A percentile compares a stretch with the other conserved stretches of the same genome.
These are phyloP conservation scores for Nasonovia ribisnigri DNA, from an alignment of 2,888 invertebrate genomes.

Conservation along the genomic window DNA sequence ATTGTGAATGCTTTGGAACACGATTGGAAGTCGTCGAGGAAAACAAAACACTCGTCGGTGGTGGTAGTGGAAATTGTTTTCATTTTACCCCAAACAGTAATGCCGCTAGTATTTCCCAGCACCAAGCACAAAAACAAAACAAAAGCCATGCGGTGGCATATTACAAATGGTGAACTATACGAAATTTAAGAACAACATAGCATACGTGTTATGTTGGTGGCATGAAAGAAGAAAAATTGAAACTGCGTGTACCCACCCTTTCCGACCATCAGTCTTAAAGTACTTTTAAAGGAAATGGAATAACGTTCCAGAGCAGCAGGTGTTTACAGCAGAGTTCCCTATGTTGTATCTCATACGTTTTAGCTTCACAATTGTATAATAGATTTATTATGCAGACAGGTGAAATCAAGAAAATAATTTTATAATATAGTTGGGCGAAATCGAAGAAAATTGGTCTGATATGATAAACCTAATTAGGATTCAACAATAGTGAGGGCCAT, in stretches of 20 bases:
- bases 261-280: not conserved
- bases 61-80: conserved; percentile 56
- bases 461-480: not conserved
- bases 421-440: not conserved
- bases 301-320: not conserved
- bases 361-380: not conserved
- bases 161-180: conserved; percentile 26
- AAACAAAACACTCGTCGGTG: conserved; percentile 56
- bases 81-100: conserved; percentile 46
- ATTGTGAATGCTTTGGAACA: conserved; percentile 10
- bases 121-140: conserved; percentile 31
- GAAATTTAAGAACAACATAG: conserved; percentile 53
- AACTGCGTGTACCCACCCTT: not conserved
- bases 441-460: not conserved
- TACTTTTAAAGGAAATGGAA: conserved; percentile 16
- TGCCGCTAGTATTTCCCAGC: conserved; percentile 46
- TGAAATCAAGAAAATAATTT: not conserved
- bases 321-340: not conserved
- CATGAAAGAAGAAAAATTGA: conserved; percentile 27
- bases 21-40: conserved; percentile 27
- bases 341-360: not conserved
- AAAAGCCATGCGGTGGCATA: conserved; percentile 42
- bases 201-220: conserved; percentile 17
- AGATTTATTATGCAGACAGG: not conserved
- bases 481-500: not conserved